Evolutionary conservation across 2,113 vertebrate genomes (phyloP), one percentile per base, ranked within the genome.

Genomic region (Microcebus tavaratra): DNA sequence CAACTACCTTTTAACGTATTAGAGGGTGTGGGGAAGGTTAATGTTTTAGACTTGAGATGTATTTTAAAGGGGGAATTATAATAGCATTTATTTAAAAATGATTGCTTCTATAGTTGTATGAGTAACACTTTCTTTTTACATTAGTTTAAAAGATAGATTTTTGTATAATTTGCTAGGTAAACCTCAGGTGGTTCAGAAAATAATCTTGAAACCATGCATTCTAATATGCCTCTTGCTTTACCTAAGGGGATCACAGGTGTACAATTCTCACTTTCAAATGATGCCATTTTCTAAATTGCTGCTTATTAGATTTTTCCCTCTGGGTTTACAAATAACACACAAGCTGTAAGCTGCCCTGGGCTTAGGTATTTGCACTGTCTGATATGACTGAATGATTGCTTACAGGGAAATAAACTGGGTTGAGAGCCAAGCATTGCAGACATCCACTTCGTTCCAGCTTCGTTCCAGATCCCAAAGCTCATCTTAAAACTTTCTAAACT

Each of bases 111-210:
- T 72, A 76, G 34, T 48, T 68, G 53, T 72, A 0, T 75, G 53
- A 70, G 50, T 55, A 82, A 82, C 3, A 31, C 20, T 83, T n/a
- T 67, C 75, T 94, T 93, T 88, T 70, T 31, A 76, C 31, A 63
- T 89, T 55, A 76, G 34, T 53, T 94, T 88, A 88, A 88, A 90
- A 83, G 68, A 87, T 39, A 75, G 50, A 42, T 63, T 89, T 93
- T 93, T 95, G 3, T 76, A 89, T 72, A 45, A 53, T 95, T 65
- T 95, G 78, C 20, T 75, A 93, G 8, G 29, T 82, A 85, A 97
- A 80, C 53, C 85, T 96, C 55, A 91, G 61, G 55, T 21, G 55
- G 27, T 39, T 94, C 67, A 67, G 73, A 73, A 25, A 94, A 81
- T 81, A 73, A 59, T 88, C 55, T 23, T 91, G 72, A 93, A 95